Evolutionary conservation across 2,888 invertebrate species (phyloP).

Genomic region (Caenorhabditis sp.): DNA sequence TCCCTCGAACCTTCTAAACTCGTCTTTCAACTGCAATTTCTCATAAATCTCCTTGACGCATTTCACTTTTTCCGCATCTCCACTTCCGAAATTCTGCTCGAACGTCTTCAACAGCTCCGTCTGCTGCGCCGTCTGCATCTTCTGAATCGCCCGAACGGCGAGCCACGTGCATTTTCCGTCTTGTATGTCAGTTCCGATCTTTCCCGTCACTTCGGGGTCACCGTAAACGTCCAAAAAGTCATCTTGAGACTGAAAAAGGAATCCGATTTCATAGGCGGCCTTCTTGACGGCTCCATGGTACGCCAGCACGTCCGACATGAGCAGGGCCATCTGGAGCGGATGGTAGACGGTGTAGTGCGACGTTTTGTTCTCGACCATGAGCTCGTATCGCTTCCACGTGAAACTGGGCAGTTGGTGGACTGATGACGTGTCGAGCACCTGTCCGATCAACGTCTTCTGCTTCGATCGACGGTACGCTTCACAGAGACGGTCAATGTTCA

Average conservation of each 20-base stretch:
- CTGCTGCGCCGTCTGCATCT: conserved; percentile 55
- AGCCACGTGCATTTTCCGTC: conserved; percentile 97
- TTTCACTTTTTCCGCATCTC: conserved; percentile 63
- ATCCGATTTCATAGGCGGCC: conserved; percentile 90
- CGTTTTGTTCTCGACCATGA: conserved; percentile 80
- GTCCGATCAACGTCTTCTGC: conserved; percentile 85
- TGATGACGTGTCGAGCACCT: conserved; percentile 67
- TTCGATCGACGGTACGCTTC: conserved; percentile 86
- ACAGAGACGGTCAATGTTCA: conserved; percentile 67
- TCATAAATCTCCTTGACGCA: conserved; percentile 62
- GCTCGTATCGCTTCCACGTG: conserved; percentile 87
- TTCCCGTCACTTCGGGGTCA: conserved; percentile 89
- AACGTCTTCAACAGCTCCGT: conserved; percentile 33
- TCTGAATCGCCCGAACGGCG: conserved; percentile 74
- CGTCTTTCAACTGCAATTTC: conserved; percentile 57
- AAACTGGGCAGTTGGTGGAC: conserved; percentile 83
- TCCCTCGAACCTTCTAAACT: conserved; percentile 69
- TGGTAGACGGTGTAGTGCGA: conserved; percentile 94
- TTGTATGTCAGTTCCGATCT: conserved; percentile 84
- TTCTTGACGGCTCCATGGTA: conserved; percentile 59
- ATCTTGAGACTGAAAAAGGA: conserved; percentile 93
- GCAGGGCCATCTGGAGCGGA: conserved; percentile 92
- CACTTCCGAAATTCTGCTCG: conserved; percentile 66
- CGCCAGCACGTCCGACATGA: conserved; percentile 90
- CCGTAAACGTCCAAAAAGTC: conserved; percentile 81